Base-by-base conservation (phyloP, 2,888 invertebrate genomes). In the Lacanobia wlatinum region DNA sequence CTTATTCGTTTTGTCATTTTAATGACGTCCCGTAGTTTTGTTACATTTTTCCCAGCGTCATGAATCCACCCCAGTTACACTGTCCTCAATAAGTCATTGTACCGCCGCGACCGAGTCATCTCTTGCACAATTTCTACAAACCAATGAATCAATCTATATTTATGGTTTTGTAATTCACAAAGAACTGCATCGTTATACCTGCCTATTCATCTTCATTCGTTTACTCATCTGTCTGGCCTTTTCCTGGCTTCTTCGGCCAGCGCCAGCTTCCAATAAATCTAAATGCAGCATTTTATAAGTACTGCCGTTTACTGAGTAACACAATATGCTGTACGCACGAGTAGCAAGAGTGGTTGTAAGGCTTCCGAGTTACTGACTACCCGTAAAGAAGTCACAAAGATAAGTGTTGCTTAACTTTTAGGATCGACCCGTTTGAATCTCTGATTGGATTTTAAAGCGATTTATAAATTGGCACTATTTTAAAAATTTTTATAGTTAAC, bases 401-500 rank as follows among this genome's bases (percentile, higher is more conserved):
- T 18, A 48, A 48, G 18, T 7, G 46, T 16, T 18, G 46, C 46
- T 48, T 18, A 48, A 48, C 46, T 6, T n/a, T 18, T 2, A 48
- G 2, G 8, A n/a, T 48, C 18, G 18, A 48, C 8, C 18, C 8
- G 18, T 8, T 4, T 28, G 28, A 28, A 28, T 28, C 28, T 0
- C 18, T 18, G 18, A 7, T 8, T 7, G 2, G 5, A 48, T n/a
- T 48, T 18, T 48, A 18, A 16, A 18, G 16, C 46, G 18, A n/a
- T n/a, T 66, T 9, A 53, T 48, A 34, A 70, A 50, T 82, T 82
- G 69, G 73, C 83, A 82, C 76, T 71, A n/a, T 34, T 43, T 34
- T 7, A 40, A 38, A 50, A 70, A 78, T 62, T 56, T 46, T 55
- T 0, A 16, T 28, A 28, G 28, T 28, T 28, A 34, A 34, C 6